Evolutionary conservation across 2,888 invertebrate genomes (phyloP).

Genomic region (Asteroscopus sphinx): DNA sequence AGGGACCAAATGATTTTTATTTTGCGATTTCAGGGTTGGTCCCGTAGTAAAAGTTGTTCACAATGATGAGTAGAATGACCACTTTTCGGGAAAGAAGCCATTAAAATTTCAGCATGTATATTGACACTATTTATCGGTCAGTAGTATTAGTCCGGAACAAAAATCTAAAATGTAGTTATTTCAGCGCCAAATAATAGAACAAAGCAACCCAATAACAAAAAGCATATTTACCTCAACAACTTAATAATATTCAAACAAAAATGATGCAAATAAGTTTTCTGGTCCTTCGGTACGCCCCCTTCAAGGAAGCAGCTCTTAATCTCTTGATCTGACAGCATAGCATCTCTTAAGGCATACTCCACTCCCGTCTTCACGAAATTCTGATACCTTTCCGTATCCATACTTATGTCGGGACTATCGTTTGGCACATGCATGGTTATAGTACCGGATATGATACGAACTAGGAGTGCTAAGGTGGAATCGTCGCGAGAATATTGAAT

Average conservation of each 20-base stretch:
- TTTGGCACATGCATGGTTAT: constrained; percentile 82
- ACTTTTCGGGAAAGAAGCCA: too few species aligned
- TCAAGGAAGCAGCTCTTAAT: constrained; percentile 79
- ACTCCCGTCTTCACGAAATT: constrained; percentile 79
- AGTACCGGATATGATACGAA: constrained; percentile 91
- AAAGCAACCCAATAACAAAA: neutral
- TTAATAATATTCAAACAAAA: constrained; percentile 83
- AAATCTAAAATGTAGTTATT: too few species aligned
- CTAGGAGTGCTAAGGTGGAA: constrained; percentile 90
- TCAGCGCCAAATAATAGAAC: too few species aligned
- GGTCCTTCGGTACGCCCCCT: constrained; percentile 68
- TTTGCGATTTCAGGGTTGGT: too few species aligned
- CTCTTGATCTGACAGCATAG: constrained; percentile 78
- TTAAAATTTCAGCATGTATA: too few species aligned
- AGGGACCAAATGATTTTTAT: too few species aligned
- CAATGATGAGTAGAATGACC: too few species aligned
- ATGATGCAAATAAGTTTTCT: constrained; percentile 84
- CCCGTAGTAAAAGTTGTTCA: too few species aligned
- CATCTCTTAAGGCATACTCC: constrained; percentile 80
- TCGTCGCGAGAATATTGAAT: constrained; percentile 90
- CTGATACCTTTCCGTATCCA: constrained; percentile 81
- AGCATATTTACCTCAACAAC: constrained; percentile 74
- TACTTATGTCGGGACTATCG: constrained; percentile 74
- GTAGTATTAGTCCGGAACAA: too few species aligned
- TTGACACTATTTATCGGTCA: too few species aligned